Base-by-base conservation (phyloP, 1,140 invertebrate genomes). In the Nautilus pompilius region DNA sequence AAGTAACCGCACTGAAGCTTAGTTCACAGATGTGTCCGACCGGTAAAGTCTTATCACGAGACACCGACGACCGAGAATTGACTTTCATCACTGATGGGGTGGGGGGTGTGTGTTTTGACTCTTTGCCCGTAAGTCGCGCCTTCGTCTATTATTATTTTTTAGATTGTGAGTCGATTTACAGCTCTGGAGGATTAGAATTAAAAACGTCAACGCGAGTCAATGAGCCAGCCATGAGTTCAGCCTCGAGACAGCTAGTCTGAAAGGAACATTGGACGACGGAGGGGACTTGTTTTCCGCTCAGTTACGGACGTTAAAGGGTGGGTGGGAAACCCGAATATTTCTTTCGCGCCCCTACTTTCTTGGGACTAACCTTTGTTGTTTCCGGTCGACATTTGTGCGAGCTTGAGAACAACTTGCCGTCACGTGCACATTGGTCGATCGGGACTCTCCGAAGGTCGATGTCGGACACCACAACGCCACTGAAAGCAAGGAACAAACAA, bases 401-500 rank as follows among this genome's bases (percentile, higher is more conserved):
- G 41, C 69, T 74, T 17, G 78, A 72, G 62, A 84, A 84, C 0
- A 82, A 62, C 0, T 70, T 64, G 15, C 70, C 61, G 20, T 70
- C 68, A 32, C 80, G 69, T 30, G 74, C 70, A 69, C 84, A 86
- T 65, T 85, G 84, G 72, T 85, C 79, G 55, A 85, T 80, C 46
- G 83, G 78, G 5, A 82, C 68, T 33, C 77, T 60, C 24, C 71
- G 63, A 15, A 85, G 63, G 63, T 83, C 75, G 53, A 84, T 76
- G 58, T 82, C 82, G 13, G 84, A 65, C 29, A 79, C 69, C 0
- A 84, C 80, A 15, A 83, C 80, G 29, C 84, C 84, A 56, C 84
- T 85, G 76, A 24, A 87, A 89, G 78, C 88, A 87, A 54, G 92
- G 90, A 80, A 93, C 10, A 28, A 59, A 28, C 8, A 67, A 60